Evolutionary conservation across 2,888 invertebrate genomes (phyloP).

Genomic region (Drosophila parthenogenetica): DNA sequence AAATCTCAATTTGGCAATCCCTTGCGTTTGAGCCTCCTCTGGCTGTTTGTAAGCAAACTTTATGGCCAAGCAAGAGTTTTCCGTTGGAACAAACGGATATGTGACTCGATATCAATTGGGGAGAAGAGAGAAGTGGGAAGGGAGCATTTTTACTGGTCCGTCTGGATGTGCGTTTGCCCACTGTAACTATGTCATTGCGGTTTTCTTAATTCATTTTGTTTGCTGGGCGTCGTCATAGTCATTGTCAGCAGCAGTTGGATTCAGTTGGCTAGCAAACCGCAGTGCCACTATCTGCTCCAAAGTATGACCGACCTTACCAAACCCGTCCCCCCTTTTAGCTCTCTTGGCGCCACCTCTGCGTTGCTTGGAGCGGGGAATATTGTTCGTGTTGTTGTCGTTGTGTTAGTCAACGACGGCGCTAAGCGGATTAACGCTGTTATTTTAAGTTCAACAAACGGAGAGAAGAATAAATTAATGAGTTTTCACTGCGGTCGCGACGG

Average conservation of each 20-base stretch:
- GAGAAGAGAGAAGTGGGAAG: neutral
- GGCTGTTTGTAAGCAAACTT: conserved; percentile 44
- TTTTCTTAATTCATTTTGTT: conserved; percentile 81
- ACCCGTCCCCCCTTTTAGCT: too few relatives aligned
- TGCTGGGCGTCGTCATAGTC: conserved; percentile 67
- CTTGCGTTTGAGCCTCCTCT: conserved; percentile 17
- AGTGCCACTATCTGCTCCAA: conserved; percentile 21
- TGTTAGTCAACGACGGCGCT: conserved; percentile 73
- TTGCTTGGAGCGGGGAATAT: conserved; percentile 33
- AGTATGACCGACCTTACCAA: neutral
- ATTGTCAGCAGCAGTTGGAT: conserved; percentile 60
- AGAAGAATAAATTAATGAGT: conserved; percentile 83
- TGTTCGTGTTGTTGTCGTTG: conserved; percentile 30
- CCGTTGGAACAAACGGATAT: conserved; percentile 44
- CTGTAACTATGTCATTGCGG: conserved; percentile 78
- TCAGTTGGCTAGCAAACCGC: conserved; percentile 59
- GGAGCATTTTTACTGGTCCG: neutral
- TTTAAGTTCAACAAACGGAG: conserved; percentile 81
- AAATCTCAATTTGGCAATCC: conserved; percentile 29
- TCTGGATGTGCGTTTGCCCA: conserved; percentile 42
- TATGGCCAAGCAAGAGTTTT: conserved; percentile 49
- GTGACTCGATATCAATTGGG: conserved; percentile 5
- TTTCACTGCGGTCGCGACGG: conserved; percentile 74
- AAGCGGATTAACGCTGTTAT: conserved; percentile 81
- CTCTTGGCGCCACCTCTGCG: conserved; percentile 4